Base-by-base conservation (phyloP, 2,113 vertebrate species). In the Castor canadensis region DNA sequence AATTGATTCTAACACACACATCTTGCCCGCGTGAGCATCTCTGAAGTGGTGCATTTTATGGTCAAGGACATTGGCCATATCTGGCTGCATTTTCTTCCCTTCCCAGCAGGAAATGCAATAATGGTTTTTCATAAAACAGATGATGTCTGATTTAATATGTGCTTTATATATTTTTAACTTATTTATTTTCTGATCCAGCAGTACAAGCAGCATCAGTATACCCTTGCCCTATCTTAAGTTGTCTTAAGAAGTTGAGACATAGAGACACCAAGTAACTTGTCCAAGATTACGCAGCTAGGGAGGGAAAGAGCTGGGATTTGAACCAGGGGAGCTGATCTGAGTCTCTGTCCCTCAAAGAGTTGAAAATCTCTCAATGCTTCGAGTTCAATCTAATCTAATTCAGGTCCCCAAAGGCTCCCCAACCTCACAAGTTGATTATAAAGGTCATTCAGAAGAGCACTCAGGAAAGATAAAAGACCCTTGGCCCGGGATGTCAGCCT, bases 401-500 rank as follows among this genome's bases (percentile, higher is more conserved):
- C 80, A 56, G 73, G 30, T 66, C 47, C 69, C 26, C 12, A 32
- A 13, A 47, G 72, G 17, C 20, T 9, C 32, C 45, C 49, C 71
- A 60, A 1, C 8, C 40, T 82, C 67, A 22, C 15, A n/a, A 22
- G 54, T 4, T 40, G 60, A 54, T 72, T 5, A n/a, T 19, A 75
- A 45, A 56, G 54, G 28, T 64, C 67, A 45, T 30, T 71, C 26
- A 43, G 38, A 56, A 52, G 19, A 76, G 45, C 22, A 32, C 43
- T 20, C n/a, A 26, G 43, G 79, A 16, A 11, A 17, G 40, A 47
- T 6, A 0, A 73, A n/a, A 72, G 32, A 19, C 30, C 19, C 0
- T 8, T 0, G 17, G 5, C 66, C 13, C 13, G 16, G 62, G 47
- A 2, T 1, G 17, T 2, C 0, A 4, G 3, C 4, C n/a, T 32